These are phyloP conservation scores for Triplophysa tibetana DNA, from an alignment of 2,113 vertebrate genomes.

Conservation along the genomic window DNA sequence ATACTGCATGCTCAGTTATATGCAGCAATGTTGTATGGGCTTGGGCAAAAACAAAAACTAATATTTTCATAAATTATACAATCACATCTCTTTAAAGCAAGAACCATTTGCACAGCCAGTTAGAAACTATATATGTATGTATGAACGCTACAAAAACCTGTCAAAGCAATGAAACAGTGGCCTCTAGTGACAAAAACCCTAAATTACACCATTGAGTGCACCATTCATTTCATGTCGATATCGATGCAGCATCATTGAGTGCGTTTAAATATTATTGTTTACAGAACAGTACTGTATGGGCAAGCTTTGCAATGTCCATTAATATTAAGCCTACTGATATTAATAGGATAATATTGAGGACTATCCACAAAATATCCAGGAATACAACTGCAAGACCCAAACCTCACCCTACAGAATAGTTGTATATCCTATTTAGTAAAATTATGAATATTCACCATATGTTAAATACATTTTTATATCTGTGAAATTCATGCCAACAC, in stretches of 20 bases:
- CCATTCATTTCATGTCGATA: not conserved
- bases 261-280: constrained; percentile 1
- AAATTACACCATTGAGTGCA: not conserved
- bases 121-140: not conserved
- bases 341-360: too few species aligned
- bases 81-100: not conserved
- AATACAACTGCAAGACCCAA: too few species aligned
- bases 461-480: too few species aligned
- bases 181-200: not conserved
- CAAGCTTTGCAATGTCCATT: too few species aligned
- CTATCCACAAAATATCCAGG: too few species aligned
- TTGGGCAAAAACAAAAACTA: not conserved
- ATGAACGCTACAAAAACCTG: not conserved
- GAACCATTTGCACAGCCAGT: not conserved
- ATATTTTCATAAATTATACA: not conserved
- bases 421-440: too few species aligned
- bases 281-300: not conserved
- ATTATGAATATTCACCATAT: too few species aligned
- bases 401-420: too few species aligned
- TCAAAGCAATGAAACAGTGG: constrained; percentile 13
- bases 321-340: too few species aligned
- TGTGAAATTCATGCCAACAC: too few species aligned
- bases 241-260: too few species aligned
- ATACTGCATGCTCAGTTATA: not conserved
- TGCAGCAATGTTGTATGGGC: not conserved